phyloP scores from a whole-genome alignment of 2,797 vertebrate genomes.

The Vireo griseus region DNA sequence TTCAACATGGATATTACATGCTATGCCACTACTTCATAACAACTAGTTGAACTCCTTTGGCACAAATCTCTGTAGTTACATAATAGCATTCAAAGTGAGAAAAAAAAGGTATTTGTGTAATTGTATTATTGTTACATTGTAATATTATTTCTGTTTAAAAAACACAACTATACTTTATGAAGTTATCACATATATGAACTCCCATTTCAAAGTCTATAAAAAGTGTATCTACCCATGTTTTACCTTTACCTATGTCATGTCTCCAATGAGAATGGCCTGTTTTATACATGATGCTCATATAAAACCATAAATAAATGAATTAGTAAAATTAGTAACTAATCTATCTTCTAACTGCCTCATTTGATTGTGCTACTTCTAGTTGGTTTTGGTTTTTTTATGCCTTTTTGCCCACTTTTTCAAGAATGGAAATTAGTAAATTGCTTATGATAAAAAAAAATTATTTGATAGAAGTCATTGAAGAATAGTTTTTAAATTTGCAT shows the following conservation, averaged over 20 bases:
- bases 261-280: not conserved
- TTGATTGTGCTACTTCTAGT: not conserved
- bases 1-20: not conserved
- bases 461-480: not conserved
- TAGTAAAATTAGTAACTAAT: not conserved
- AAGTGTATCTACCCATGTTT: not conserved
- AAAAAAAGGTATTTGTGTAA: not conserved
- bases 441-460: not conserved
- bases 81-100: not conserved
- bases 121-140: not conserved
- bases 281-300: not conserved
- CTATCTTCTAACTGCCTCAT: not conserved
- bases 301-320: not conserved
- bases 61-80: not conserved
- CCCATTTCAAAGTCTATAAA: not conserved
- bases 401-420: not conserved
- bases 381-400: not conserved
- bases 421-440: not conserved
- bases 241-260: rapidly evolving
- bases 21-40: not conserved
- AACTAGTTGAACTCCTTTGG: not conserved
- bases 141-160: not conserved
- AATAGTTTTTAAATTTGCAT: not conserved
- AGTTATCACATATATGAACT: not conserved
- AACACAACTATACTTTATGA: rapidly evolving